A percentile compares a stretch with the other conserved stretches of the same genome.
These are phyloP conservation scores for Synergus gifuensis DNA, from an alignment of 2,888 invertebrate genomes.

Conservation along the genomic window DNA sequence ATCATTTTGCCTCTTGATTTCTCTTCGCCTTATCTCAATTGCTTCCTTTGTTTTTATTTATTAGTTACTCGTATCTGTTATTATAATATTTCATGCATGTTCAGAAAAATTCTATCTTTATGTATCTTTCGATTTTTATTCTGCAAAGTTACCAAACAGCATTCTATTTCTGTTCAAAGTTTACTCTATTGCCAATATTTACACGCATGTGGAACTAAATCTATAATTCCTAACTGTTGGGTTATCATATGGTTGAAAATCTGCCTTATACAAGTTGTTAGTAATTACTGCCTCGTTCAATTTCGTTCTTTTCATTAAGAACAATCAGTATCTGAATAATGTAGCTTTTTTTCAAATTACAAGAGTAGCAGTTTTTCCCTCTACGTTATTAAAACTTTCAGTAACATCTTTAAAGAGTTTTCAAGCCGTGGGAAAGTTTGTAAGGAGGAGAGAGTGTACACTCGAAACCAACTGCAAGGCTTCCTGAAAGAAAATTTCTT, in stretches of 20 bases:
- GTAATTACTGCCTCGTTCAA: not conserved
- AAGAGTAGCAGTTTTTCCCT: conserved; percentile 19
- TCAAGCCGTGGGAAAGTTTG: conserved; percentile 17
- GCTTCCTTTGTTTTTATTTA: conserved; percentile 25
- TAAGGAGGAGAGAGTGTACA: not conserved
- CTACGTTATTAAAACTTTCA: conserved; percentile 28
- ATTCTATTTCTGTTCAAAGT: conserved; percentile 27
- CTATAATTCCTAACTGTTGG: not conserved
- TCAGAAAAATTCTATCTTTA: conserved; percentile 7
- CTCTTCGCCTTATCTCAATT: conserved; percentile 15
- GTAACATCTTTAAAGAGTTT: conserved; percentile 25
- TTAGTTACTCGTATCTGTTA: conserved; percentile 28
- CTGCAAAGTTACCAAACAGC: conserved; percentile 5
- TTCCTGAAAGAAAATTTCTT: not conserved
- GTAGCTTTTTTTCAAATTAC: conserved; percentile 26
- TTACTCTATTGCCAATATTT: conserved; percentile 11
- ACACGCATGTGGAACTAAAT: not conserved
- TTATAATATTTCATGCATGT: not conserved
- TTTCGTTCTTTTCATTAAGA: conserved; percentile 18
- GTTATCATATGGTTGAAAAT: not conserved
- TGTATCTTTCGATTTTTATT: conserved; percentile 9
- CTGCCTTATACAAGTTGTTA: not conserved
- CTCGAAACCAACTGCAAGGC: not conserved
- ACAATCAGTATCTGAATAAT: conserved; percentile 32
- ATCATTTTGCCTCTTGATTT: conserved; percentile 31